Evolutionary conservation across 2,113 vertebrate species (phyloP).

Genomic region (Mormoops blainvillei): DNA sequence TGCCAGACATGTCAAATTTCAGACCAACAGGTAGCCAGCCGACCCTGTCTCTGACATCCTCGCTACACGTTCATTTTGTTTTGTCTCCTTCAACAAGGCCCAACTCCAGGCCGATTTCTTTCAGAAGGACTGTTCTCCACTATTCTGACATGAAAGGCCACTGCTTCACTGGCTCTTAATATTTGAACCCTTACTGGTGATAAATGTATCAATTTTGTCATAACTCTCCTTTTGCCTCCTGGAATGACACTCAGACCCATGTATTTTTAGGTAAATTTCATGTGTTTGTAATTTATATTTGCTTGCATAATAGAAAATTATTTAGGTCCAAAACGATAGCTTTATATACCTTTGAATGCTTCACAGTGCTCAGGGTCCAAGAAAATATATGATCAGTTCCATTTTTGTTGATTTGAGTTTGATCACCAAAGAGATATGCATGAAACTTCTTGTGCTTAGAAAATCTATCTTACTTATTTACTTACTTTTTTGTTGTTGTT

Average conservation of each 20-base stretch:
- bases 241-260: neutral
- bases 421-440: slow-evolving; percentile 14
- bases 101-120: neutral
- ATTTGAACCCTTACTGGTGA: slow-evolving; percentile 42
- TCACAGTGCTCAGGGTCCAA: neutral
- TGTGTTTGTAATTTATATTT: slow-evolving; percentile 24
- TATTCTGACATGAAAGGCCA: neutral
- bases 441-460: slow-evolving; percentile 5
- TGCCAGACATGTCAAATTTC: slow-evolving; percentile 45
- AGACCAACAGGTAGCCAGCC: slow-evolving; percentile 39
- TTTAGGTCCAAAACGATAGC: neutral
- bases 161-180: neutral
- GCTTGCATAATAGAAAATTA: neutral
- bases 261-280: slow-evolving; percentile 36
- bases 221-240: slow-evolving; percentile 26
- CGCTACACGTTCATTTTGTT: neutral
- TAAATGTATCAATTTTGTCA: neutral
- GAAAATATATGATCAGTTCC: neutral
- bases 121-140: neutral
- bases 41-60: neutral
- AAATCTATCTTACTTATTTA: neutral
- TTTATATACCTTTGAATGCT: neutral
- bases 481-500: neutral
- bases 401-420: slow-evolving; percentile 43
- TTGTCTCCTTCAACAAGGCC: neutral